Evolutionary conservation across 2,113 vertebrate species (phyloP).

Genomic region (Urocynchramus pylzowi): DNA sequence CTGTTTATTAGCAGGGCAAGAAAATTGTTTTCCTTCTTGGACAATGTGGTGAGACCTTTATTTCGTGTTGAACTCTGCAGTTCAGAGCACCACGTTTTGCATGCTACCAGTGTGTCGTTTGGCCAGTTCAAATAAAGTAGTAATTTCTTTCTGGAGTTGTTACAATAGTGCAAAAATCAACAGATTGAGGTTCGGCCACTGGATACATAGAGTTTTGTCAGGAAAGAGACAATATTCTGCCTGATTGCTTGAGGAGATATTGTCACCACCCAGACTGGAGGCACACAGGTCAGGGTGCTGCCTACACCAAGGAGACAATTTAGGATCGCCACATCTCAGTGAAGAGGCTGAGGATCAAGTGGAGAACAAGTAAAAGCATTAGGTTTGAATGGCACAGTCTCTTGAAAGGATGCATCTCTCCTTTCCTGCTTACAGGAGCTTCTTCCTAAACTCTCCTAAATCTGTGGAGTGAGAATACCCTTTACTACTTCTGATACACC

Average conservation of each 20-base stretch:
- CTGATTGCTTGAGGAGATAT: background rate
- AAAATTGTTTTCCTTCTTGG: background rate
- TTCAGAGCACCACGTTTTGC: background rate
- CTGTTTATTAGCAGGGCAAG: background rate
- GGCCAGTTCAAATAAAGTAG: background rate
- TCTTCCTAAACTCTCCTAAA: background rate
- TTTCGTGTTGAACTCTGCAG: background rate
- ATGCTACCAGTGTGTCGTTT: background rate
- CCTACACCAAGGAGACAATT: background rate
- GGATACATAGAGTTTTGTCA: background rate
- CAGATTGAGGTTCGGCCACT: background rate
- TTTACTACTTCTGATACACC: background rate
- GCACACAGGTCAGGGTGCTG: background rate
- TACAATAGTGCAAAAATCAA: background rate
- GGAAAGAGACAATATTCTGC: background rate
- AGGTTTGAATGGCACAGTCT: accelerated
- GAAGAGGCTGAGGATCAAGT: background rate
- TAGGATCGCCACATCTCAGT: background rate
- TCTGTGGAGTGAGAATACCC: background rate
- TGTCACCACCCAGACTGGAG: background rate
- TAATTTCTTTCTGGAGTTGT: background rate
- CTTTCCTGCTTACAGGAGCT: background rate
- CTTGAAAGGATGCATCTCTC: background rate
- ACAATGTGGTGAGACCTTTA: background rate
- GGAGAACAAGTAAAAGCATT: background rate